These are phyloP conservation scores for Phoxinus dragarum DNA, from an alignment of 2,797 vertebrate genomes.

Conservation along the genomic window DNA sequence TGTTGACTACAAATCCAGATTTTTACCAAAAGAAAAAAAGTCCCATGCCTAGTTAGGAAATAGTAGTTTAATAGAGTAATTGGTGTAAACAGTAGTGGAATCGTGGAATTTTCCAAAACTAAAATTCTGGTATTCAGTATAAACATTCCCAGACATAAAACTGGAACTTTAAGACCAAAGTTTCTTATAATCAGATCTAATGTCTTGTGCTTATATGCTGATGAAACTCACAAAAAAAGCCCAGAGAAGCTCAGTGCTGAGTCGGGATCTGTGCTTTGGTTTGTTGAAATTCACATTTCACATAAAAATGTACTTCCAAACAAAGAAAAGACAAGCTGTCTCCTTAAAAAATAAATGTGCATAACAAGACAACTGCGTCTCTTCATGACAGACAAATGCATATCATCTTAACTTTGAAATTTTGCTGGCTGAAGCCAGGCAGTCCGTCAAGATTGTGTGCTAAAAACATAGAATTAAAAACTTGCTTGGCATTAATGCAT, in stretches of 20 bases:
- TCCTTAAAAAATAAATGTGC: background rate
- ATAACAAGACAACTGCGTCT: background rate
- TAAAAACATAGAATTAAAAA: constrained; percentile 10
- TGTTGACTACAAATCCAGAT: constrained; percentile 5
- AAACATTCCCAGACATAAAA: background rate
- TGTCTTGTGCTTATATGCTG: background rate
- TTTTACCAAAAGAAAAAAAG: constrained; percentile 37
- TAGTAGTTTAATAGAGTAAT: background rate
- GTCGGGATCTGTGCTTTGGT: background rate
- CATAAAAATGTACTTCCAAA: background rate
- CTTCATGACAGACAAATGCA: constrained; percentile 25
- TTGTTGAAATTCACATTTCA: background rate
- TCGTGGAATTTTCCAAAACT: background rate
- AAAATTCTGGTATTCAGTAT: too few relatives aligned
- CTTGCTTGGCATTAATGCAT: background rate
- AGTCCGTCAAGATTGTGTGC: background rate
- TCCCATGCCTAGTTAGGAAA: background rate
- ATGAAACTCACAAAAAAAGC: background rate
- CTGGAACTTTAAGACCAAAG: background rate
- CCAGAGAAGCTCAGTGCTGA: background rate
- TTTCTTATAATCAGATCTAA: background rate
- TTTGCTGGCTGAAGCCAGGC: background rate
- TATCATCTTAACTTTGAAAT: constrained; percentile 7
- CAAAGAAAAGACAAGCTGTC: constrained; percentile 12
- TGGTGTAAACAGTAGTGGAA: background rate